Conservation (phyloP, 2,113 vertebrate species). For the Leucoraja erinaceus region DNA sequence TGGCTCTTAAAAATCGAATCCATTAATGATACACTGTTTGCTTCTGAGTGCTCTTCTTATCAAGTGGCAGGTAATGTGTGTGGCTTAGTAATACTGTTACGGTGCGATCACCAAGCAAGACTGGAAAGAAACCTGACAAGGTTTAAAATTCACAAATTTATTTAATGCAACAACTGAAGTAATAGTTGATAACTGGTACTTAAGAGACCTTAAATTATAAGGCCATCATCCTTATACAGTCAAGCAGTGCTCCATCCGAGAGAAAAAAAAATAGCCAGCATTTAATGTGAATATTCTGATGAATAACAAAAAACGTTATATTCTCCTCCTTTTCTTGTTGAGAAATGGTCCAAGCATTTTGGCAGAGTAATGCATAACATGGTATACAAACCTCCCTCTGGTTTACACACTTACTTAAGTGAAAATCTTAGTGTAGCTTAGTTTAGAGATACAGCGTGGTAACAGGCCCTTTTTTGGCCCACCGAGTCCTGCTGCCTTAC, state of each 20-base stretch:
- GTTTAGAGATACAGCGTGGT: too few relatives aligned
- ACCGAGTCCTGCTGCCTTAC: too few relatives aligned
- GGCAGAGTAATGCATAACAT: not conserved
- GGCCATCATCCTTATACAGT: not conserved
- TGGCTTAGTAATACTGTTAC: not conserved
- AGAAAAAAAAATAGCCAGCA: not conserved
- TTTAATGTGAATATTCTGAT: not conserved
- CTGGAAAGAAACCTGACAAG: not conserved
- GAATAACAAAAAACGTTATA: not conserved
- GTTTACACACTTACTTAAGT: not conserved
- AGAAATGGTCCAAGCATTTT: not conserved
- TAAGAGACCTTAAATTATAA: not conserved
- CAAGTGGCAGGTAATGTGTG: not conserved
- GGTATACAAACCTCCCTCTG: not conserved
- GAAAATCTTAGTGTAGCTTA: too few relatives aligned
- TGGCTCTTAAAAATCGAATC: not conserved
- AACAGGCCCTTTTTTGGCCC: too few relatives aligned
- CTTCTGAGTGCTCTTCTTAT: not conserved
- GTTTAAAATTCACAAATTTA: constrained; percentile 16
- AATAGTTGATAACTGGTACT: not conserved
- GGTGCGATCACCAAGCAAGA: not conserved
- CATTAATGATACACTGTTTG: not conserved
- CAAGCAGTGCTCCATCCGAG: not conserved
- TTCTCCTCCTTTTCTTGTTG: not conserved
- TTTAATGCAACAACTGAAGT: not conserved